These are phyloP conservation scores for Tanypteryx hageni DNA, from an alignment of 2,888 invertebrate species.

Conservation along the genomic window DNA sequence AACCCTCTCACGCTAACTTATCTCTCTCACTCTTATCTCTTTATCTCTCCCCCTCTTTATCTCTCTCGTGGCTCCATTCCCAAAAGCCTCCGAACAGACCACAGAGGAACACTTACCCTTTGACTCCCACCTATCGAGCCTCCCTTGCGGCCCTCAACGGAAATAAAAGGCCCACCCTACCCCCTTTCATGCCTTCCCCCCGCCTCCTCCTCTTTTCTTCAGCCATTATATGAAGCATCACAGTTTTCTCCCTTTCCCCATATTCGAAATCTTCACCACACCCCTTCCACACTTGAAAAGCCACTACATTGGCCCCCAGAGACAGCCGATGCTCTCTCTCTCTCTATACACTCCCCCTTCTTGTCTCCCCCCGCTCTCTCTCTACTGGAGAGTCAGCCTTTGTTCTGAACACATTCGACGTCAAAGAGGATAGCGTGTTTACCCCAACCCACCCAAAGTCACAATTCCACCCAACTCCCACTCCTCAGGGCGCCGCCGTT, in stretches of 20 bases:
- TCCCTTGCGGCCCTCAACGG: not conserved
- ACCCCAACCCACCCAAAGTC: not conserved
- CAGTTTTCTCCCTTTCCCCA: no score
- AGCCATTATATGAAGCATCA: not conserved
- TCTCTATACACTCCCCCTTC: not conserved
- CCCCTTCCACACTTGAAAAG: not conserved
- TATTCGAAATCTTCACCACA: no score
- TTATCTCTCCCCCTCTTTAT: not conserved
- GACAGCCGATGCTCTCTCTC: not conserved
- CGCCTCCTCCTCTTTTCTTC: not conserved
- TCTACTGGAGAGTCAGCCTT: not conserved
- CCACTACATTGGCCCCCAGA: not conserved
- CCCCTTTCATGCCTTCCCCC: no score
- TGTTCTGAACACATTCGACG: not conserved
- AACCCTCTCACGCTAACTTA: not conserved
- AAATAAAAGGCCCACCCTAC: not conserved
- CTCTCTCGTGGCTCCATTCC: not conserved
- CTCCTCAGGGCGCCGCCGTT: no score
- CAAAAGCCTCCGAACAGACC: not conserved
- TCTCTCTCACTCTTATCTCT: not conserved
- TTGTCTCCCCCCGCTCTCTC: not conserved
- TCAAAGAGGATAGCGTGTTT: constrained; percentile 23
- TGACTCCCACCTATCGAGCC: constrained; percentile 7
- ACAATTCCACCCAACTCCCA: no score
- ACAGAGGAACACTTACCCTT: constrained; percentile 22